phyloP scores from a whole-genome alignment of 2,888 invertebrate species.

The Nebria salina region DNA sequence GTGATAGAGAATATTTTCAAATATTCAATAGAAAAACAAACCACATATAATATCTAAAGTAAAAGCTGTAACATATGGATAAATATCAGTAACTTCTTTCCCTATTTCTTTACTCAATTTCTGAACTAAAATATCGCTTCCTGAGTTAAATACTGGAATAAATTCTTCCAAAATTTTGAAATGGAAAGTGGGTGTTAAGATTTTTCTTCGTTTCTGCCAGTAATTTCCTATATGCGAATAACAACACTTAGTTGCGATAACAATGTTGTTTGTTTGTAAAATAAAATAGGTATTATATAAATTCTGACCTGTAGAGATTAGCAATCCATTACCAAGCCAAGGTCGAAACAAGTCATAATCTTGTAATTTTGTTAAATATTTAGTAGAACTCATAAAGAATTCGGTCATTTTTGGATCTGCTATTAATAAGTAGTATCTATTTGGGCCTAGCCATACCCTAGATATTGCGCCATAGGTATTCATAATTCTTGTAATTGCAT shows the following conservation, averaged over 20 bases:
- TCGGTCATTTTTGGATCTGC: conserved; percentile 72
- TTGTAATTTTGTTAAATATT: conserved; percentile 20
- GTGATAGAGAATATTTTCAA: too few relatives aligned
- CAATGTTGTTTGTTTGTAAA: too few relatives aligned
- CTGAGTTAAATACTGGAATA: conserved; percentile 74
- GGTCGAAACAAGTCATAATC: conserved; percentile 29
- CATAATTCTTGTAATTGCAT: conserved; percentile 16
- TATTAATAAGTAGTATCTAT: conserved; percentile 54
- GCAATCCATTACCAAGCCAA: conserved; percentile 29
- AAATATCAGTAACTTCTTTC: conserved; percentile 67
- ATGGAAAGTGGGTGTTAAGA: conserved; percentile 82
- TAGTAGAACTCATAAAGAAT: conserved; percentile 49
- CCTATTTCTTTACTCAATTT: conserved; percentile 63
- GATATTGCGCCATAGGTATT: conserved; percentile 43
- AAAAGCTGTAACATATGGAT: conserved; percentile 69
- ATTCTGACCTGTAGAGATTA: conserved; percentile 50
- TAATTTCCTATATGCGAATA: conserved; percentile 60
- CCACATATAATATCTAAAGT: conserved; percentile 72
- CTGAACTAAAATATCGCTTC: conserved; percentile 67
- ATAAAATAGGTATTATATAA: too few relatives aligned
- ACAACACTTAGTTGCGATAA: background rate
- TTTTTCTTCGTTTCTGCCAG: conserved; percentile 76
- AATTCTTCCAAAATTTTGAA: conserved; percentile 80
- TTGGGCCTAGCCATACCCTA: conserved; percentile 46
- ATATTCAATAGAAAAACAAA: conserved; percentile 55